Evolutionary conservation across 2,888 invertebrate species (phyloP).

Genomic region (Plagiodera versicolora): DNA sequence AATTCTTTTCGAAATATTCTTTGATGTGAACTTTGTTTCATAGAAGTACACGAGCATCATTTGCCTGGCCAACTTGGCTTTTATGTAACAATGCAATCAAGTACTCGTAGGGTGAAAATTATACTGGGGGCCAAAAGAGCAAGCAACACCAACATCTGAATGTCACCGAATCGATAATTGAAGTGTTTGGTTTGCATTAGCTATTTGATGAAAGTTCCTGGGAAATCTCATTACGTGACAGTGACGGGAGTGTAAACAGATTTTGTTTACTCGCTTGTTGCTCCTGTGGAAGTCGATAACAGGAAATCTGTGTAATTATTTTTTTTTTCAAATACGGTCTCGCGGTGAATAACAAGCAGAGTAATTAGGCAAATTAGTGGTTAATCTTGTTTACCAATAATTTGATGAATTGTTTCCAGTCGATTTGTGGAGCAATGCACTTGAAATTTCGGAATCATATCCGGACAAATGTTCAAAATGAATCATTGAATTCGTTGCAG

Average conservation of each 20-base stretch:
- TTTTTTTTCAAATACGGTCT: constrained; percentile 8
- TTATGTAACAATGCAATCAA: constrained; percentile 31
- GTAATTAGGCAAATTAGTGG: neutral
- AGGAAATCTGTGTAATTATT: constrained; percentile 14
- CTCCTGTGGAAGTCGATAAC: constrained; percentile 8
- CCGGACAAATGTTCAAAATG: neutral
- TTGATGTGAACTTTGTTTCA: too few relatives aligned
- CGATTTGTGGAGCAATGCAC: neutral
- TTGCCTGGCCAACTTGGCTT: constrained; percentile 22
- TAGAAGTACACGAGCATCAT: neutral
- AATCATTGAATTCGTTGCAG: too few relatives aligned
- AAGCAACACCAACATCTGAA: constrained; percentile 39
- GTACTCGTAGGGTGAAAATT: constrained; percentile 47
- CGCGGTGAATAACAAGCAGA: too few relatives aligned
- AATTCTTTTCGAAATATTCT: too few relatives aligned
- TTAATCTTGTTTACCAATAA: constrained; percentile 4
- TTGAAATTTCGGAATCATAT: neutral
- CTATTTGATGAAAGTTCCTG: constrained; percentile 13
- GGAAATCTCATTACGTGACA: constrained; percentile 8
- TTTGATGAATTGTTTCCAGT: too few relatives aligned
- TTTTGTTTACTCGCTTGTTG: constrained; percentile 7
- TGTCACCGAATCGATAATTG: constrained; percentile 33
- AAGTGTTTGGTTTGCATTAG: constrained; percentile 11
- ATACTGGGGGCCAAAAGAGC: constrained; percentile 44
- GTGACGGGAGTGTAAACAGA: constrained; percentile 2